Base-by-base conservation (phyloP, 1,140 invertebrate species). In the Aphelenchoides avenae region DNA sequence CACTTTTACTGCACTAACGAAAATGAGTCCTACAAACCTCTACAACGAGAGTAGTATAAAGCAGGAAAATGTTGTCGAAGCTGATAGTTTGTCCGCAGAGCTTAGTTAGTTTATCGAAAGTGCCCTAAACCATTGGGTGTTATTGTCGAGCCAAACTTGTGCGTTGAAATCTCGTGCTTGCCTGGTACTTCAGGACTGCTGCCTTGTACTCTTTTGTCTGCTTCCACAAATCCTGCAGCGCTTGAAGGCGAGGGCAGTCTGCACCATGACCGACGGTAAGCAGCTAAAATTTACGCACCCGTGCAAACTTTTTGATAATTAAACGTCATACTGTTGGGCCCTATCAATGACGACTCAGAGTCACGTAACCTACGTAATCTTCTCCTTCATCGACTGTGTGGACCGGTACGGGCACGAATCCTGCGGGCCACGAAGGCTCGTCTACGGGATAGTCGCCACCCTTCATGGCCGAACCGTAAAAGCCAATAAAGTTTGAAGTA, bases 391-490 rank as follows among this genome's bases (percentile, higher is more conserved):
- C 5, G 20, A 49, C 46, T 7, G 54, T 57, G 26, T 57, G 54
- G 20, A 57, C 31, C 3, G 54, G 29, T 1, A 57, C 37, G 6
- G 54, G 54, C 13, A 57, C 52, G 34, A 55, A 53, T 31, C 11
- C 5, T 18, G 18, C 42, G n/a, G 46, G 46, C 46, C 46, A 49
- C 15, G 6, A 6, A 13, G 13, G 7, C n/a, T 43, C 6, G n/a
- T 49, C 50, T 6, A 6, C 7, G 7, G 46, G 46, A 50, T 41
- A 36, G 20, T 49, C 46, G 6, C 7, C 46, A 15, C 50, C 20
- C 6, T 26, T 26, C 6, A 49, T 44, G 7, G 15, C 24, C 7
- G 46, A 7, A 37, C 7, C 44, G 20, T 36, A 49, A 6, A 41
- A 49, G 24, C 20, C 20, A 15, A 7, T 50, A 40, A 49, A 6